A percentile compares a stretch with the other conserved stretches of the same genome.
Evolutionary conservation across 2,888 invertebrate genomes (phyloP).

Genomic region (Sminthurides aquaticus): DNA sequence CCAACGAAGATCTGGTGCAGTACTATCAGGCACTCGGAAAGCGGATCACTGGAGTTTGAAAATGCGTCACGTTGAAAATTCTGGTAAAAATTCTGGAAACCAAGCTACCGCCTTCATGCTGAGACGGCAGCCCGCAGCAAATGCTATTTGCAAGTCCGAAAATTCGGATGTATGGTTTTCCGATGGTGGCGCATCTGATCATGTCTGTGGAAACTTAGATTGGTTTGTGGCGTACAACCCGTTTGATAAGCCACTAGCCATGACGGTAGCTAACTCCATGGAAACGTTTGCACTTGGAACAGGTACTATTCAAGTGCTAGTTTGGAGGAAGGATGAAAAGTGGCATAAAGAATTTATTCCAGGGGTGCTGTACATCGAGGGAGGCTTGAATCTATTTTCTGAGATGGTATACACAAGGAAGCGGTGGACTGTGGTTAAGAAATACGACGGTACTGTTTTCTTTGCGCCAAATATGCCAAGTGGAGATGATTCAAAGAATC

Average conservation of each 20-base stretch:
- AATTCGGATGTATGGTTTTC: neutral
- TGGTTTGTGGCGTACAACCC: neutral
- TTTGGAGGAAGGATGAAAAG: neutral
- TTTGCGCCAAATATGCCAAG: neutral
- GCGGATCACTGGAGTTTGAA: too few relatives aligned
- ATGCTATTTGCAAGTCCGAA: too few relatives aligned
- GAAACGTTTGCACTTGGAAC: neutral
- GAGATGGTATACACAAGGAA: constrained; percentile 6
- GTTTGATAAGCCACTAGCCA: neutral
- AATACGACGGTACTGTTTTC: neutral
- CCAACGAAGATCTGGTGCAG: too few relatives aligned
- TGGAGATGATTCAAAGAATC: neutral
- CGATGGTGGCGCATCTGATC: neutral
- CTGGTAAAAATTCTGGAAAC: too few relatives aligned
- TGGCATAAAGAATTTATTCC: neutral
- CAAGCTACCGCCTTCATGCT: too few relatives aligned
- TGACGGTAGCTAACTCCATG: neutral
- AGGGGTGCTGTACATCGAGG: constrained; percentile 9
- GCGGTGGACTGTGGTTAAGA: constrained; percentile 1
- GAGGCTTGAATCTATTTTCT: constrained; percentile 17
- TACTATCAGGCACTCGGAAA: too few relatives aligned
- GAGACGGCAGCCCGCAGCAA: too few relatives aligned
- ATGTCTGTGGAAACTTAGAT: neutral
- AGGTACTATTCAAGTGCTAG: neutral
- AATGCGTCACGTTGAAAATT: too few relatives aligned